phyloP scores from a whole-genome alignment of 2,113 vertebrate genomes.

The Gnathonemus echidnorhynchus region DNA sequence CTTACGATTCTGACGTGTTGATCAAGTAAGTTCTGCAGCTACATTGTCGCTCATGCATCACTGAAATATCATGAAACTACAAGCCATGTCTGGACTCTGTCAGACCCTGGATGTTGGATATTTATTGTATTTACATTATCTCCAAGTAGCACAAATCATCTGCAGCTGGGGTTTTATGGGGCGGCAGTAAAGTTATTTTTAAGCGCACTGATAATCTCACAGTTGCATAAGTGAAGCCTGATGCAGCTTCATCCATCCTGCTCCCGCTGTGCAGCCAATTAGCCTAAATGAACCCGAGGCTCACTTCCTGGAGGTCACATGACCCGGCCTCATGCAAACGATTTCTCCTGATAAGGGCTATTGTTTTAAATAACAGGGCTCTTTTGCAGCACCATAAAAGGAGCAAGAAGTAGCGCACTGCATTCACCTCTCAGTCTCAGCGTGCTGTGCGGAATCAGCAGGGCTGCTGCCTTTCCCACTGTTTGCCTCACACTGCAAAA shows the following conservation, averaged over 20 bases:
- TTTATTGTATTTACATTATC: conserved; percentile 47
- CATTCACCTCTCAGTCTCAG: conserved; percentile 68
- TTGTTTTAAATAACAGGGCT: conserved; percentile 35
- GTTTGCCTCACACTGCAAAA: conserved; percentile 72
- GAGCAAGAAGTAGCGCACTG: not conserved
- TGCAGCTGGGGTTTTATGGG: conserved; percentile 31
- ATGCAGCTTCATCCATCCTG: conserved; percentile 21
- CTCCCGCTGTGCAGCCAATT: not conserved
- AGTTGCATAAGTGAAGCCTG: conserved; percentile 17
- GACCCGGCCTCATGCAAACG: conserved; percentile 40
- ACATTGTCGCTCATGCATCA: conserved; percentile 27
- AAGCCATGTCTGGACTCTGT: conserved; percentile 45
- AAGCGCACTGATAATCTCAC: conserved; percentile 23
- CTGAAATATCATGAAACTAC: conserved; percentile 42
- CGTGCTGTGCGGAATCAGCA: conserved; percentile 58
- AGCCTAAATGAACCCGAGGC: not conserved
- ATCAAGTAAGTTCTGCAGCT: not conserved
- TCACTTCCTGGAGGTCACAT: conserved; percentile 45
- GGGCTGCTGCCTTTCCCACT: conserved; percentile 60
- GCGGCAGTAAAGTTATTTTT: conserved; percentile 38
- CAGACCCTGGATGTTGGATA: conserved; percentile 44
- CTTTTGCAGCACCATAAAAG: conserved; percentile 21
- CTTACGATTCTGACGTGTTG: not conserved
- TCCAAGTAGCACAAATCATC: conserved; percentile 38
- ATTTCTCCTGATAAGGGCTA: conserved; percentile 40